Conservation (phyloP, 2,113 vertebrate genomes). For the Ursus arctos region DNA sequence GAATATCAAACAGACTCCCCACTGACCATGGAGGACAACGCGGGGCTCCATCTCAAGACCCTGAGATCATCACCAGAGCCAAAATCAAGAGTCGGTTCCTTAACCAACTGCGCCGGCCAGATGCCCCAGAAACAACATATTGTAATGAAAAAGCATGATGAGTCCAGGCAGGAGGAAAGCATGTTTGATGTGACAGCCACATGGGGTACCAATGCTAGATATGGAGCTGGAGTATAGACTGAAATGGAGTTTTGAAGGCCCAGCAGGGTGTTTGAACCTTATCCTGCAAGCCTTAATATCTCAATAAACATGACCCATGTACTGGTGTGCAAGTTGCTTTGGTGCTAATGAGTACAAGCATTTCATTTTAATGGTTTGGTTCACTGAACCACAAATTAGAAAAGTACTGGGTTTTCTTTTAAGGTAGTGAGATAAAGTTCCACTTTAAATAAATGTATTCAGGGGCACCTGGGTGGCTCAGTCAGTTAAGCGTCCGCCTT, state of each 20-base stretch:
- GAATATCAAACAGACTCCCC: neutral
- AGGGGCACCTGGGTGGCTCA: neutral
- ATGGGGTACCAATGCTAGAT: neutral
- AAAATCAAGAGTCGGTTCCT: neutral
- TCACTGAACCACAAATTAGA: neutral
- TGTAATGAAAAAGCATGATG: neutral
- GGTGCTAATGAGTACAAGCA: neutral
- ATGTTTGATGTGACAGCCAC: neutral
- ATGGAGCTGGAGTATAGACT: too few relatives aligned
- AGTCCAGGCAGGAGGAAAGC: neutral
- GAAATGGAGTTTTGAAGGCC: neutral
- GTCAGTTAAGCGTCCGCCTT: neutral
- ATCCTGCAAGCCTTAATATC: neutral
- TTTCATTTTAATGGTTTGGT: neutral
- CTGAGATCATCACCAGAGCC: neutral
- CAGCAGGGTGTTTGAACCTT: neutral
- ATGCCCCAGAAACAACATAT: neutral
- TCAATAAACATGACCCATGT: neutral
- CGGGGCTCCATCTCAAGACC: neutral
- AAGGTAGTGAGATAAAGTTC: neutral
- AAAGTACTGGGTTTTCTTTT: neutral
- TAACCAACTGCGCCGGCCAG: neutral
- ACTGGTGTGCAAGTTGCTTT: neutral
- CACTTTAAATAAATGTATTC: neutral
- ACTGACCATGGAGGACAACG: neutral